Evolutionary conservation across 1,140 invertebrate species (phyloP), one percentile per base, ranked within the genome.

Genomic region (Heterodera carotae): DNA sequence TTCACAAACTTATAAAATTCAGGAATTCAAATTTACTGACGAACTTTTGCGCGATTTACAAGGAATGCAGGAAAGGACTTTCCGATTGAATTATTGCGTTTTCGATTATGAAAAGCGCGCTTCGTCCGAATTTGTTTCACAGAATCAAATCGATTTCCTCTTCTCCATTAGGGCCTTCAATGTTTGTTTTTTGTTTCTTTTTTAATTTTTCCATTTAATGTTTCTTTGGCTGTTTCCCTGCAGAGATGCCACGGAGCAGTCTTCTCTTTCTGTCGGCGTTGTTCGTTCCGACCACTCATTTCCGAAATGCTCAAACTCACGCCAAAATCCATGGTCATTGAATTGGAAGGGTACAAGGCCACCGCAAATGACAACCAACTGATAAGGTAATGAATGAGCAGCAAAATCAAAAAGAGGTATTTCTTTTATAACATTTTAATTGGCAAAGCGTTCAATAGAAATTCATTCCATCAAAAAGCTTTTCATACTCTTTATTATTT

Each of bases 1-100:
- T 12, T 12, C 39, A 43, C 27, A 22, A 39, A 22, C 22, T 75
- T 76, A 79, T 36, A 36, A 43, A 43, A 12, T 75, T 75, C 5
- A 76, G 67, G 36, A 79, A 25, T 48, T 59, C 43, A 43, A 48
- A n/a, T 75, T 75, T 75, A 34, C 29, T 29, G 62, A 27, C 33
- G 70, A 76, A 76, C 25, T 76, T 22, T 76, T 76, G 6, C 60
- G 22, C 71, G 56, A 76, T 5, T 48, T 76, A 15, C 36, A 62
- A 62, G 70, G 1, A 31, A 78, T 76, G 76, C 62, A 79, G 12
- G n/a, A 39, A n/a, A 8, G 29, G 22, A 56, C 12, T 1, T 29
- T 76, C 10, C 29, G 1, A 22, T n/a, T 76, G 5, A 56, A 56
- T 53, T 69, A 75, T 31, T 75, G 69, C 27, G 76, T 76, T 67